Percentiles rank a stretch among this genome's conserved stretches.
phyloP scores from a whole-genome alignment of 2,888 invertebrate species.

The Beris chalybata region DNA sequence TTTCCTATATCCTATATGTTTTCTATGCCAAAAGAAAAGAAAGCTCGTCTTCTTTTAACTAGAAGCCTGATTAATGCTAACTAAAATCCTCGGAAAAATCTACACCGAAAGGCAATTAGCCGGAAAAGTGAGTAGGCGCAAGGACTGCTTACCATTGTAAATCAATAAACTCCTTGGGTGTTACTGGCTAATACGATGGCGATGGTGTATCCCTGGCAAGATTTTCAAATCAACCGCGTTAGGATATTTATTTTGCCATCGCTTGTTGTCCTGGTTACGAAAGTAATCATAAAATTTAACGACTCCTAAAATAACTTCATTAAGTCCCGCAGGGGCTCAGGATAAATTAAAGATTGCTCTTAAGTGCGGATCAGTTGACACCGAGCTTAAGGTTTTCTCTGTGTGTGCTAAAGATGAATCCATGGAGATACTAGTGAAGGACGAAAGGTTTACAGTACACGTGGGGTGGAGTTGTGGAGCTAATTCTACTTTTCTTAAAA shows the following conservation, averaged over 20 bases:
- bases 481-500: too few species aligned
- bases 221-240: not conserved
- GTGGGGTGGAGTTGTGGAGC: too few species aligned
- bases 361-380: not conserved
- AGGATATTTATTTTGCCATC: not conserved
- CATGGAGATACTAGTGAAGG: too few species aligned
- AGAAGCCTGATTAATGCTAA: slow-evolving; percentile 28
- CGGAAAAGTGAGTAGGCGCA: too few species aligned
- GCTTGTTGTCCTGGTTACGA: slow-evolving; percentile 11
- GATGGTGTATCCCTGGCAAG: too few species aligned
- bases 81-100: slow-evolving; percentile 15
- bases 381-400: too few species aligned
- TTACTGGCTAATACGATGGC: too few species aligned
- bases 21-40: not conserved
- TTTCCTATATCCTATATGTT: not conserved
- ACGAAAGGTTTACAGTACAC: too few species aligned
- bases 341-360: slow-evolving; percentile 35
- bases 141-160: slow-evolving; percentile 11
- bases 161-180: slow-evolving; percentile 23
- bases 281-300: slow-evolving; percentile 39
- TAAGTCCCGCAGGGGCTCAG: slow-evolving; percentile 25
- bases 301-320: slow-evolving; percentile 39
- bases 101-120: not conserved
- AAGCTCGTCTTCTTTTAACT: not conserved
- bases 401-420: too few species aligned